These are phyloP conservation scores for Centropyge bicolor DNA, from an alignment of 2,797 vertebrate species.

Conservation along the genomic window DNA sequence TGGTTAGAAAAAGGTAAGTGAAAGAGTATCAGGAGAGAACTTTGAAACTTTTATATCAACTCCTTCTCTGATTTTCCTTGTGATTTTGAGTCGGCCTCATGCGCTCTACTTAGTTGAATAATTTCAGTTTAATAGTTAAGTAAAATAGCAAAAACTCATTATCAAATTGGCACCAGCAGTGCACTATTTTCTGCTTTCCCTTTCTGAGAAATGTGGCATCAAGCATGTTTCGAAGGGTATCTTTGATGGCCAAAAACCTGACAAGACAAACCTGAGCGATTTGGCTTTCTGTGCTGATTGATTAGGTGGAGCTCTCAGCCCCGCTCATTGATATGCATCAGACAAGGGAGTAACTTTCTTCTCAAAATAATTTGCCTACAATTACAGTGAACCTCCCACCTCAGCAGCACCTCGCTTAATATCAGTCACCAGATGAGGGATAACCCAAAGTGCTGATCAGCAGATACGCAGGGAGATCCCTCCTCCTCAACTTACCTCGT, in stretches of 20 bases:
- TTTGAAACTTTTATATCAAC: slow-evolving; percentile 16
- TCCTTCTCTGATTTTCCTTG: neutral
- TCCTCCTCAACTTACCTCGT: slow-evolving; percentile 52
- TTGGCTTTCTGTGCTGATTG: slow-evolving; percentile 51
- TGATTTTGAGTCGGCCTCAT: neutral
- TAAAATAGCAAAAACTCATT: slow-evolving; percentile 1
- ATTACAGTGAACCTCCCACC: slow-evolving; percentile 61
- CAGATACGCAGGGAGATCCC: slow-evolving; percentile 63
- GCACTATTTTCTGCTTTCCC: slow-evolving; percentile 5
- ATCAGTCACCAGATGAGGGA: slow-evolving; percentile 61
- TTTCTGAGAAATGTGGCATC: slow-evolving; percentile 6
- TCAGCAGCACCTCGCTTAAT: slow-evolving; percentile 50
- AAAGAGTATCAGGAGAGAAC: slow-evolving; percentile 3
- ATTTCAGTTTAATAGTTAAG: neutral
- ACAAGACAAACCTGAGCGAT: slow-evolving; percentile 48
- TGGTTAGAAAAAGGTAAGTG: slow-evolving; percentile 8
- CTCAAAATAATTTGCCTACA: slow-evolving; percentile 61
- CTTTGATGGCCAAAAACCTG: slow-evolving; percentile 47
- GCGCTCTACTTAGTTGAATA: neutral
- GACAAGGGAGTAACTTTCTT: slow-evolving; percentile 46
- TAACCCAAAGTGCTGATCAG: slow-evolving; percentile 68
- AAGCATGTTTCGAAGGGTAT: neutral
- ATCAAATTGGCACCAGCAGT: neutral
- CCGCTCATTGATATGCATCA: slow-evolving; percentile 54
- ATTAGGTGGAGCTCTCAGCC: slow-evolving; percentile 35